Conservation (phyloP, 2,113 vertebrate species). For the Tachycineta bicolor region DNA sequence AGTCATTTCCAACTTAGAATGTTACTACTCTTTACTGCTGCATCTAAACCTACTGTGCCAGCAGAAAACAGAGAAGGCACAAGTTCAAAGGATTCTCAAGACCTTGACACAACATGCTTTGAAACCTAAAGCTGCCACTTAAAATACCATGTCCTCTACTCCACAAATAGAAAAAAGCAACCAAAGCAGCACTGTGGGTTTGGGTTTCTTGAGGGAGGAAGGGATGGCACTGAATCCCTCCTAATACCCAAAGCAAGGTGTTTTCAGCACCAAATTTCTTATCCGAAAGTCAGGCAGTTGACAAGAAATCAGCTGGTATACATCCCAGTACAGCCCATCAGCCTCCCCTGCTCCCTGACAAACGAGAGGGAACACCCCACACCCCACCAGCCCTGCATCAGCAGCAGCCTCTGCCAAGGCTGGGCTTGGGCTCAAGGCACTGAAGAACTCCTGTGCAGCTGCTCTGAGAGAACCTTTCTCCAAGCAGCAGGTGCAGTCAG, state of each 20-base stretch:
- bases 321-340: rapidly evolving
- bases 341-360: neutral
- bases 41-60: neutral
- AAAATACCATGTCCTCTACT: neutral
- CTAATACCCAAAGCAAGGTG: neutral
- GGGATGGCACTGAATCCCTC: neutral
- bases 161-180: neutral
- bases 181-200: neutral
- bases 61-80: neutral
- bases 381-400: neutral
- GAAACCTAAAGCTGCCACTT: neutral
- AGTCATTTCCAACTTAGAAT: neutral
- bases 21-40: neutral
- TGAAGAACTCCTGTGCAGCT: rapidly evolving
- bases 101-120: rapidly evolving
- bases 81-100: neutral
- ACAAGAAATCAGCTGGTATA: neutral
- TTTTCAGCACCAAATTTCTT: neutral
- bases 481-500: rapidly evolving
- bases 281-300: neutral
- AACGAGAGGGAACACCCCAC: neutral
- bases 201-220: neutral
- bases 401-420: neutral
- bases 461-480: neutral
- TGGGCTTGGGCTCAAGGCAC: neutral